Evolutionary conservation across 2,888 invertebrate genomes (phyloP).

Genomic region (Ennomos quercinarius): DNA sequence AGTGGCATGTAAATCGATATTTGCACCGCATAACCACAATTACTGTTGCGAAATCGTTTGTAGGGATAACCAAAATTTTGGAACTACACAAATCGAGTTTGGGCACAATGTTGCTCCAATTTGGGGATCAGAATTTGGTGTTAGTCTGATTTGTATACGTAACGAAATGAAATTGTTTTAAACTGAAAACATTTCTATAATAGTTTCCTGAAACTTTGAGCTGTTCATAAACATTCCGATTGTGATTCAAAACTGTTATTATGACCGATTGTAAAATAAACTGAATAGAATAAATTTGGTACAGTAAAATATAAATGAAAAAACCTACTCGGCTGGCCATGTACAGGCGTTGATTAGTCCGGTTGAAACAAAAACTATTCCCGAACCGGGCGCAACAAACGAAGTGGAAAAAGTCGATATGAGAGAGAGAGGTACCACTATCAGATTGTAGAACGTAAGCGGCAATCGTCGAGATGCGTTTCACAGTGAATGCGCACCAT

Average conservation of each 20-base stretch:
- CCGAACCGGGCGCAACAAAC: slow-evolving; percentile 76
- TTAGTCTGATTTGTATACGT: slow-evolving; percentile 18
- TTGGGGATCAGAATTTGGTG: slow-evolving; percentile 23
- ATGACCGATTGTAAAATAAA: slow-evolving; percentile 45
- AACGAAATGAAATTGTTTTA: slow-evolving; percentile 7
- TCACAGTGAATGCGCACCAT: slow-evolving; percentile 72
- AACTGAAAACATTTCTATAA: neutral
- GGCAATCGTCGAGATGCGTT: slow-evolving; percentile 78
- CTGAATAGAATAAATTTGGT: slow-evolving; percentile 54
- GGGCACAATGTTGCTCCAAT: slow-evolving; percentile 27
- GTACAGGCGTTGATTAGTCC: slow-evolving; percentile 80
- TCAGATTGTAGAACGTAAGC: slow-evolving; percentile 78
- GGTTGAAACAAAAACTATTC: slow-evolving; percentile 81
- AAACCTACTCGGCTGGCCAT: slow-evolving; percentile 61
- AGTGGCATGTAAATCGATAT: slow-evolving; percentile 84
- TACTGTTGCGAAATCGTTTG: slow-evolving; percentile 67
- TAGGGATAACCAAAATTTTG: slow-evolving; percentile 58
- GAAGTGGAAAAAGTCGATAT: slow-evolving; percentile 84
- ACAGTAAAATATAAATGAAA: slow-evolving; percentile 57
- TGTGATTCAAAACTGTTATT: slow-evolving; percentile 46
- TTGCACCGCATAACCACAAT: slow-evolving; percentile 81
- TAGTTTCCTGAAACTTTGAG: slow-evolving; percentile 12
- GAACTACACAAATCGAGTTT: slow-evolving; percentile 40
- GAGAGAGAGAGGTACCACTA: slow-evolving; percentile 62
- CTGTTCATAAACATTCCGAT: slow-evolving; percentile 11